These are phyloP conservation scores for Pseudomyrmex pallidus DNA, from an alignment of 1,140 invertebrate species.

Conservation along the genomic window DNA sequence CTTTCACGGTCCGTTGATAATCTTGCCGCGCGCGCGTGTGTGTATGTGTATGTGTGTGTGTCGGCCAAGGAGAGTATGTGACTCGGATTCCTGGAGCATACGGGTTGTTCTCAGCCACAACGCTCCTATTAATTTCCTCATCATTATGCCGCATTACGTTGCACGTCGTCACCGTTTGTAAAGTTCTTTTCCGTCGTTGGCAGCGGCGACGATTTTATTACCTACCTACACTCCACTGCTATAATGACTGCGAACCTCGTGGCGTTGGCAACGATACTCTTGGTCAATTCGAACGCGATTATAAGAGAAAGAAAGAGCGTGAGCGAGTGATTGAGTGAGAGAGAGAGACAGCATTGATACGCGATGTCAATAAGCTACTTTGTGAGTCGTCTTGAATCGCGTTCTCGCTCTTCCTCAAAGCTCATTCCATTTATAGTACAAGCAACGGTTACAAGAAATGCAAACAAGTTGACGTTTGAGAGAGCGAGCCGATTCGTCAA, in stretches of 20 bases:
- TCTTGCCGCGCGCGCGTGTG: conserved; percentile 28
- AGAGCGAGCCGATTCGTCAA: neutral
- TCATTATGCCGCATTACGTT: conserved; percentile 53
- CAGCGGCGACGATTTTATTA: conserved; percentile 28
- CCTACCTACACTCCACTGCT: conserved; percentile 30
- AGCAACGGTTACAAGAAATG: neutral
- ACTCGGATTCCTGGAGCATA: conserved; percentile 44
- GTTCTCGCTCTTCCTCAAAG: conserved; percentile 17
- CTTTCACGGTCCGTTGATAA: conserved; percentile 58
- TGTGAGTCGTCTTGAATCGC: conserved; percentile 25
- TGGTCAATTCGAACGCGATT: conserved; percentile 26
- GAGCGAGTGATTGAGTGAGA: neutral
- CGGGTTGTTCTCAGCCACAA: conserved; percentile 30
- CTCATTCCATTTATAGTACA: conserved; percentile 19
- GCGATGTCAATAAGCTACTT: conserved; percentile 46
- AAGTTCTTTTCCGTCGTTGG: conserved; percentile 23
- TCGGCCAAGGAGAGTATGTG: conserved; percentile 41
- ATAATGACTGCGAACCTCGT: conserved; percentile 42
- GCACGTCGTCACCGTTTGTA: conserved; percentile 51
- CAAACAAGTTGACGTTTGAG: neutral
- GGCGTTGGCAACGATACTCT: conserved; percentile 47
- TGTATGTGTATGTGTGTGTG: neutral
- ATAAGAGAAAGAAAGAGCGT: conserved; percentile 18
- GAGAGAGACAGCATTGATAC: conserved; percentile 39
- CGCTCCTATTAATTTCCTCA: conserved; percentile 58